Base-by-base conservation (phyloP, 2,888 invertebrate species). In the Pantelozetes paolii region DNA sequence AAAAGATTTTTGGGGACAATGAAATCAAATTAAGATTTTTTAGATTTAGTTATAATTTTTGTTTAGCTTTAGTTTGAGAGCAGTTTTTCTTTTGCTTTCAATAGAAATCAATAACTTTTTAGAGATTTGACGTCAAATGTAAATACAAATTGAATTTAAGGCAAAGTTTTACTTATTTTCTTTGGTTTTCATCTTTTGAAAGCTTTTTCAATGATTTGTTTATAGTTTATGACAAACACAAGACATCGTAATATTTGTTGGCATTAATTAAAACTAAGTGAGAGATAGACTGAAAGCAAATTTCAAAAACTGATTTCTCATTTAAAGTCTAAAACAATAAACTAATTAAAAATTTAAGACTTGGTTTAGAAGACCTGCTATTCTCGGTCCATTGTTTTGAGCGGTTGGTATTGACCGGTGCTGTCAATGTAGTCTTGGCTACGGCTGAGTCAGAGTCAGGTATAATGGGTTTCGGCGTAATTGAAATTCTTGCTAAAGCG, bases 381-480 rank as follows among this genome's bases (percentile, higher is more conserved):
- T 50, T 50, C 20, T 2, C 50, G 20, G 59, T 59, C 59, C 59
- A 59, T 59, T 69, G 13, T 69, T 45, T 69, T 40, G 45, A 40
- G 40, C 69, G 28, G 40, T 26, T 45, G n/a, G 50, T 50, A 23
- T 15, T 5, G 20, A 40, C 30, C 23, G 45, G 40, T 69, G 28
- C 26, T 9, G 36, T 36, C 69, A 36, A 13, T 69, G 40, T 18
- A 40, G 26, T 69, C 45, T 69, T 69, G 69, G 45, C 69, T 50
- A 50, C 50, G 50, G 50, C 50, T 69, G 69, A 69, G 13, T 59
- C 30, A 59, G 69, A 69, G 13, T 59, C 30, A 59, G 13, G 11
- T 59, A 30, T 23, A 30, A 59, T 5, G 15, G 59, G 59, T 71
- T 57, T 54, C 45, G 45, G 26, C 36, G 26, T 15, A n/a, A 30